These are phyloP conservation scores for Festucalex cinctus DNA, from an alignment of 2,113 vertebrate species.

Conservation along the genomic window DNA sequence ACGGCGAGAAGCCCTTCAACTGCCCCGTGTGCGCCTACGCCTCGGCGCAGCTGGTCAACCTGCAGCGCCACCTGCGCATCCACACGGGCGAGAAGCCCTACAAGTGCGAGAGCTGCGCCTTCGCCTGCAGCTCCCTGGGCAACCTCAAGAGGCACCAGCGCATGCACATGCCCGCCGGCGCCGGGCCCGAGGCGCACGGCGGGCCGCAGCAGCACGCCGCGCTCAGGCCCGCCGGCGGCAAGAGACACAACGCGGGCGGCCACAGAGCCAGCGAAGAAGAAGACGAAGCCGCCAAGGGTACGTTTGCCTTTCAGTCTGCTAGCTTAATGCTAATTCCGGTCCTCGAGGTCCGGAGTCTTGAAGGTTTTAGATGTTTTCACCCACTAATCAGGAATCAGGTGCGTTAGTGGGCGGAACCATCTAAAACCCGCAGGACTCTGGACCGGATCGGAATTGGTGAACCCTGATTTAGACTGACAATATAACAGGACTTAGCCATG, in stretches of 20 bases:
- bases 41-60: conserved; percentile 94
- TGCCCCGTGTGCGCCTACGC: conserved; percentile 93
- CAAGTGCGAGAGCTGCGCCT: conserved; percentile 87
- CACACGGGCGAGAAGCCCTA: conserved; percentile 98
- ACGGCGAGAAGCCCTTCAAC: conserved; percentile 92
- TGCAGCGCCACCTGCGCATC: conserved; percentile 92
- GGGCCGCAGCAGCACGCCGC: conserved; percentile 54
- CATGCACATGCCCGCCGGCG: conserved; percentile 79
- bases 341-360: too few relatives aligned
- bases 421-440: too few relatives aligned
- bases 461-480: too few relatives aligned
- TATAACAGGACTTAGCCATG: too few relatives aligned
- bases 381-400: too few relatives aligned
- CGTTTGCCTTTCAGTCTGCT: background rate
- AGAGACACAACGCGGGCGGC: conserved; percentile 58
- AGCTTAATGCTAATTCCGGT: too few relatives aligned
- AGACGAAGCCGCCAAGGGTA: conserved; percentile 47
- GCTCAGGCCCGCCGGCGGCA: conserved; percentile 58
- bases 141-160: conserved; percentile 96
- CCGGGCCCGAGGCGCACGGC: conserved; percentile 57
- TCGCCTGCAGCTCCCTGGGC: conserved; percentile 94
- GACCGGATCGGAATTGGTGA: too few relatives aligned
- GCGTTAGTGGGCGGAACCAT: too few relatives aligned
- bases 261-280: conserved; percentile 53
- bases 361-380: too few relatives aligned